Percentiles rank a stretch among this genome's conserved stretches.
Evolutionary conservation across 2,888 invertebrate genomes (phyloP).

Genomic region (Orchesellides sinensis): DNA sequence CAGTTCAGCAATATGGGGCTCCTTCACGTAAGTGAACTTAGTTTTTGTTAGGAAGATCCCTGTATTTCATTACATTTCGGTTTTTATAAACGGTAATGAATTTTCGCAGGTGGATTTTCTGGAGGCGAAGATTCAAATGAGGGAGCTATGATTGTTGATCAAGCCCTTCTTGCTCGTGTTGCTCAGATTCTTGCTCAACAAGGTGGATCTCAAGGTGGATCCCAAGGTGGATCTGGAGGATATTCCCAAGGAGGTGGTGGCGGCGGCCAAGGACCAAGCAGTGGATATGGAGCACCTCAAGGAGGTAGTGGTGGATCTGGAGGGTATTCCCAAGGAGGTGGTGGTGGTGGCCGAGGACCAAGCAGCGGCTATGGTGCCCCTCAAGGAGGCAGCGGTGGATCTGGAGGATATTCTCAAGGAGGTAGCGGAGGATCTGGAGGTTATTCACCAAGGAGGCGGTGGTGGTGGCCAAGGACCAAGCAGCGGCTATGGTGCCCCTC

Average conservation of each 20-base stretch:
- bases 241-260: conserved; percentile 22
- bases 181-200: conserved; percentile 65
- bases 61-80: too few relatives aligned
- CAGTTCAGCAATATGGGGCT: conserved; percentile 54
- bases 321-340: conserved; percentile 21
- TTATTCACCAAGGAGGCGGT: conserved; percentile 41
- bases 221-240: conserved; percentile 5
- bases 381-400: conserved; percentile 33
- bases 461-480: conserved; percentile 70
- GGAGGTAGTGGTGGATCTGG: conserved; percentile 34
- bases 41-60: conserved; percentile 2
- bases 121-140: conserved; percentile 44
- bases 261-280: neutral
- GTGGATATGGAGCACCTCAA: conserved; percentile 21
- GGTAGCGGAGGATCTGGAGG: conserved; percentile 24
- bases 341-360: neutral
- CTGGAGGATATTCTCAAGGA: conserved; percentile 29
- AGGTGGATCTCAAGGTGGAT: conserved; percentile 26
- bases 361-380: too few relatives aligned
- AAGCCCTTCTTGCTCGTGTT: conserved; percentile 55
- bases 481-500: neutral
- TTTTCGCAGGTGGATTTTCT: neutral
- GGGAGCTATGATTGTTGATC: conserved; percentile 65
- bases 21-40: conserved; percentile 35
- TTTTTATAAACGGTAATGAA: too few relatives aligned